Percentiles rank a stretch among this genome's conserved stretches.
Evolutionary conservation across 2,113 vertebrate genomes (phyloP).

Genomic region (Cervus canadensis): DNA sequence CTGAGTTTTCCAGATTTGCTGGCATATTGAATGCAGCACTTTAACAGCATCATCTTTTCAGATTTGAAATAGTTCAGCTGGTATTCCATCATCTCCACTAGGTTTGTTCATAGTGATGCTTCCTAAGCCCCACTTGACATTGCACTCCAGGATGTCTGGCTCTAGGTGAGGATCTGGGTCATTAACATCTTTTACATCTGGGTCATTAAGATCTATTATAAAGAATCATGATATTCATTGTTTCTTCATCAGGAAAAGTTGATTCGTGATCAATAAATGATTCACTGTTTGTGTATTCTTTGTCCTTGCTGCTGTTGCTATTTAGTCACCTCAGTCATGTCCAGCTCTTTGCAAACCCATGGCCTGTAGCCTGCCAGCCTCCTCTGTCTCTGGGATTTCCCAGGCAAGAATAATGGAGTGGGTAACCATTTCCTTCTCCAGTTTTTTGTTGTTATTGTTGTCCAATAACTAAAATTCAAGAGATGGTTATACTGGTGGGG

Average conservation of each 20-base stretch:
- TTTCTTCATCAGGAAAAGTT: conserved; percentile 3
- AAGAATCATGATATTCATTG: background rate
- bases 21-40: background rate
- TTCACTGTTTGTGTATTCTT: background rate
- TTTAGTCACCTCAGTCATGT: background rate
- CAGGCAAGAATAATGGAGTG: background rate
- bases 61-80: background rate
- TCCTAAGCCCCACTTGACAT: background rate
- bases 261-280: background rate
- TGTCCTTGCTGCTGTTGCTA: background rate
- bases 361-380: background rate
- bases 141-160: background rate
- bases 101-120: background rate
- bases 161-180: background rate
- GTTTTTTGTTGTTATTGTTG: background rate
- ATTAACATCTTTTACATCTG: background rate
- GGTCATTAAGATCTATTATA: background rate
- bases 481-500: background rate
- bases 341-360: background rate
- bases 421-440: background rate
- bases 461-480: background rate
- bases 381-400: background rate
- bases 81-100: background rate
- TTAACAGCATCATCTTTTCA: background rate
- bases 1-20: background rate